Base-by-base conservation (phyloP, 2,888 invertebrate species). In the Drosophila austrosaltans region DNA sequence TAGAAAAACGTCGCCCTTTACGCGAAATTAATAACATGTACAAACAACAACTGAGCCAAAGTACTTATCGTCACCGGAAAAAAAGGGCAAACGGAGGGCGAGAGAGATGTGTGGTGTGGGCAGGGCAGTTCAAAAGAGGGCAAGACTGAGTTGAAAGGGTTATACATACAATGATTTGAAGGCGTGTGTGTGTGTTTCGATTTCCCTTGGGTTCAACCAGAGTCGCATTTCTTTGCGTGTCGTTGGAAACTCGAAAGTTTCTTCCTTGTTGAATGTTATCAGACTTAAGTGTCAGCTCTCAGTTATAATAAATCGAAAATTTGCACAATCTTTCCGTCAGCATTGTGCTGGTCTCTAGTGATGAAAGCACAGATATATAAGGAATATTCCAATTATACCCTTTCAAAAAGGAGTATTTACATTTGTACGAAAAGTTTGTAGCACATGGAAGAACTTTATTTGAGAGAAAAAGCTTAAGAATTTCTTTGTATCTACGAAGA, bases 1-100 rank as follows among this genome's bases (percentile, higher is more conserved):
- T 48, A 57, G 56, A 40, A 68, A 72, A 63, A 64, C 44, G 65
- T 64, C 66, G 77, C 76, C 77, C 69, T 76, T 81, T 79, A 85
- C 81, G 83, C 80, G 79, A 90, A 89, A 90, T 90, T 88, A 82
- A 89, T 86, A 88, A 80, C 83, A 78, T 77, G 76, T 77, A 77
- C 79, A 79, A 87, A 82, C 86, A 88, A 81, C 81, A 84, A 81
- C 82, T 72, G 68, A 75, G 69, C 72, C 81, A 71, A 72, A 78
- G 76, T 71, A 87, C 76, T 85, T 79, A 76, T 69, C 76, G 57
- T 66, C 60, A 72, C 58, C 75, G 60, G 67, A 72, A 77, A 72
- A 16, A 71, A 73, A 57, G 57, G 57, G 57, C 79, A 54, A 64
- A 40, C 62, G 61, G 48, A 44, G 40, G 54, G 5, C 22, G 12